These are phyloP conservation scores for Gisinianus flammeolus DNA, from an alignment of 2,888 invertebrate genomes.

Conservation along the genomic window DNA sequence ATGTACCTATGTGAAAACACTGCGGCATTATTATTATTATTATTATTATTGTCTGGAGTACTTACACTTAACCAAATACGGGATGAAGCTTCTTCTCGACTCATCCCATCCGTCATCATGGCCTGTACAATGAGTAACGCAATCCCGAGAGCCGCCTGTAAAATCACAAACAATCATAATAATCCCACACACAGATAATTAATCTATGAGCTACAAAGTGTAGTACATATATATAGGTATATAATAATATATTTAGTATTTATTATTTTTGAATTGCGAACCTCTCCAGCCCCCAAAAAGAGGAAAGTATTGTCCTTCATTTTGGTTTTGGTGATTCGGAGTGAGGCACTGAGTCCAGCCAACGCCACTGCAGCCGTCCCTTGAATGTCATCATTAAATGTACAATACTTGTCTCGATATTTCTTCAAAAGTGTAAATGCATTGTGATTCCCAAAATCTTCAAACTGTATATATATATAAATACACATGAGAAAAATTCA, in stretches of 20 bases:
- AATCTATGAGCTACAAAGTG: not conserved
- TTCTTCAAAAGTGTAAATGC: slow-evolving; percentile 91
- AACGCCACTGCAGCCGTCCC: slow-evolving; percentile 96
- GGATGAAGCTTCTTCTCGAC: slow-evolving; percentile 74
- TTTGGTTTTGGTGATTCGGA: slow-evolving; percentile 80
- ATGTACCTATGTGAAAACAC: not conserved
- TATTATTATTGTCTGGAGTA: not conserved
- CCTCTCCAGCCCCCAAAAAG: slow-evolving; percentile 97
- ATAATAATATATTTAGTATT: not conserved
- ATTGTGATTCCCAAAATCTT: slow-evolving; percentile 97
- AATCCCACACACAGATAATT: not conserved
- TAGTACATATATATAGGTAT: not conserved
- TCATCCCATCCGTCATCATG: slow-evolving; percentile 83
- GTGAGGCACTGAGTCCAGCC: slow-evolving; percentile 87
- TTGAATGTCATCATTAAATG: slow-evolving; percentile 99
- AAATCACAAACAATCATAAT: not conserved
- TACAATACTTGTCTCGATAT: slow-evolving; percentile 87
- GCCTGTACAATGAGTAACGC: slow-evolving; percentile 91
- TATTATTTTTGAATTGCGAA: slow-evolving; percentile 60
- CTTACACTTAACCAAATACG: slow-evolving; percentile 73
- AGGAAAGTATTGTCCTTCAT: slow-evolving; percentile 85
- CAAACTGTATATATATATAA: too few species aligned
- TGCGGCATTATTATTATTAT: slow-evolving; percentile 3
- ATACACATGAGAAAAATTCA: slow-evolving; percentile 33
- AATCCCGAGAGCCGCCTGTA: slow-evolving; percentile 88